Conservation (phyloP, 2,113 vertebrate species). For the Tachysurus fulvidraco region DNA sequence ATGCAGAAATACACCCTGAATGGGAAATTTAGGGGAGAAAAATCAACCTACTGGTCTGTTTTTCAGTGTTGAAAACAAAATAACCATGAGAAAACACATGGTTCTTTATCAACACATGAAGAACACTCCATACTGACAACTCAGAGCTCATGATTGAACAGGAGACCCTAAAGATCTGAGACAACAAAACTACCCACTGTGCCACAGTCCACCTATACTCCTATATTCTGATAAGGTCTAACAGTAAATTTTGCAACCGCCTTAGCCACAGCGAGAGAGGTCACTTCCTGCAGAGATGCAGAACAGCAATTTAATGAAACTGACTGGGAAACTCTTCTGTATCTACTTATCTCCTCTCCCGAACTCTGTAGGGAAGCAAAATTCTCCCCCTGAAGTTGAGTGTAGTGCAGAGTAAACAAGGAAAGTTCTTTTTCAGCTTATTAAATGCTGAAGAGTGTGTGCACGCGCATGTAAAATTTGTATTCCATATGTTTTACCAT, state of each 20-base stretch:
- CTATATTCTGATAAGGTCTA: not conserved
- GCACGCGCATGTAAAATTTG: slow-evolving; percentile 7
- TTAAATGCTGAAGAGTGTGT: not conserved
- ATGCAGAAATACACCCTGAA: not conserved
- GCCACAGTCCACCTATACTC: not conserved
- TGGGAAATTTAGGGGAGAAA: not conserved
- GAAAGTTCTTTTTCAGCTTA: slow-evolving; percentile 27
- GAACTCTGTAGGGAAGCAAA: slow-evolving; percentile 2
- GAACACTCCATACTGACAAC: too few species aligned
- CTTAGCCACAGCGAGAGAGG: not conserved
- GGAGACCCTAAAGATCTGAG: not conserved
- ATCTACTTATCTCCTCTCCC: slow-evolving; percentile 18
- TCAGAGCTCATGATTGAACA: not conserved
- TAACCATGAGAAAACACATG: not conserved
- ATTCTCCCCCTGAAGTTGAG: not conserved
- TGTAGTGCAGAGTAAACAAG: slow-evolving; percentile 34
- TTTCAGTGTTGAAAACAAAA: not conserved
- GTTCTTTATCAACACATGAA: too few species aligned
- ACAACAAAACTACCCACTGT: not conserved
- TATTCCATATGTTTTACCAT: slow-evolving; percentile 32
- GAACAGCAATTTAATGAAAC: not conserved
- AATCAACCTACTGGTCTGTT: not conserved
- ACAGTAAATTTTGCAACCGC: not conserved
- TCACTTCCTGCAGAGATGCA: slow-evolving; percentile 7
- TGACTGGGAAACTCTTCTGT: not conserved